A percentile compares a stretch with the other conserved stretches of the same genome.
These are phyloP conservation scores for Synanthedon vespiformis DNA, from an alignment of 2,888 invertebrate species.

Conservation along the genomic window DNA sequence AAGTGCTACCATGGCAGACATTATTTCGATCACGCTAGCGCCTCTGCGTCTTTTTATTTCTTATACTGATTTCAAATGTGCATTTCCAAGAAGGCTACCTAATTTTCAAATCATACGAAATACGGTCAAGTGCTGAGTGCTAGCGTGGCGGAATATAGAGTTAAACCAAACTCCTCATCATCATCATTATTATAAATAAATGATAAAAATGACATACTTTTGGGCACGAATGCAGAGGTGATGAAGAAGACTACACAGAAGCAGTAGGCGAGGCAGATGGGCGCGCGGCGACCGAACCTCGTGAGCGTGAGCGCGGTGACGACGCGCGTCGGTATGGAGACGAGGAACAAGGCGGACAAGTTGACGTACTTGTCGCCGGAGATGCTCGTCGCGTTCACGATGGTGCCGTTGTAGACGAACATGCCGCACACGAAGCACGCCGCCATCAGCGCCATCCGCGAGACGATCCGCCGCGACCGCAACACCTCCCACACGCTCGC, in stretches of 20 bases:
- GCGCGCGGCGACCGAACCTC: conserved; percentile 67
- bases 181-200: no score
- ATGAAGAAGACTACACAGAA: conserved; percentile 66
- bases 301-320: conserved; percentile 70
- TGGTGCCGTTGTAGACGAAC: conserved; percentile 82
- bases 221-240: conserved; percentile 65
- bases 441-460: conserved; percentile 46
- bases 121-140: no score
- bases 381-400: conserved; percentile 79
- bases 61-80: no score
- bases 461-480: conserved; percentile 38
- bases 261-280: conserved; percentile 50
- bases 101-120: no score
- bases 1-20: no score
- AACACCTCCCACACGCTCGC: conserved; percentile 16
- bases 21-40: no score
- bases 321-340: conserved; percentile 74
- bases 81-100: no score
- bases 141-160: no score
- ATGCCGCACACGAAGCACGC: conserved; percentile 79
- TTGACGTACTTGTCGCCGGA: conserved; percentile 82
- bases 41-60: no score
- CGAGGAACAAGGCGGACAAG: conserved; percentile 74
- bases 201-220: conserved; percentile 40
- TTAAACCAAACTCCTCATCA: no score